These are phyloP conservation scores for Eubasilissa splendida DNA, from an alignment of 2,888 invertebrate species.

Conservation along the genomic window DNA sequence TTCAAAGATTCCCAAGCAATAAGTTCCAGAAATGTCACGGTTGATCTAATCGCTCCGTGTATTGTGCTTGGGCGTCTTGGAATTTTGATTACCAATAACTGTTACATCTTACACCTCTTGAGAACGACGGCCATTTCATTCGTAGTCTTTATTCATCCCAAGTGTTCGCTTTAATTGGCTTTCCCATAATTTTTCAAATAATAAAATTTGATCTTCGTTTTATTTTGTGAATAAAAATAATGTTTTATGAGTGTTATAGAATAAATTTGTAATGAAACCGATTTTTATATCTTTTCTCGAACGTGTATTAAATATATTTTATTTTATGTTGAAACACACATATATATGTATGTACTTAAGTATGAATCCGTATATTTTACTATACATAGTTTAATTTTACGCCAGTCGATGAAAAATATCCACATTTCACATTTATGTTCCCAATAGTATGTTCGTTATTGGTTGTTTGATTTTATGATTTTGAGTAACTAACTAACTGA, in stretches of 20 bases:
- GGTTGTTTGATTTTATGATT: too few species aligned
- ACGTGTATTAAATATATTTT: constrained; percentile 6
- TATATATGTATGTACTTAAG: too few species aligned
- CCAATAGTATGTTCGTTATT: too few species aligned
- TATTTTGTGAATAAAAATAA: constrained; percentile 41
- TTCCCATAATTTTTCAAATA: constrained; percentile 26
- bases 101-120: constrained; percentile 29
- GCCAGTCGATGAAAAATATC: too few species aligned
- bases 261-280: constrained; percentile 47
- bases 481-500: too few species aligned
- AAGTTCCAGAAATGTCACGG: constrained; percentile 16
- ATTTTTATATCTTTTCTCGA: constrained; percentile 18
- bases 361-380: too few species aligned
- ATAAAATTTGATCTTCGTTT: constrained; percentile 41
- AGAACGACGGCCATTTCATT: neutral
- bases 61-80: constrained; percentile 27
- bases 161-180: constrained; percentile 42
- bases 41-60: constrained; percentile 6
- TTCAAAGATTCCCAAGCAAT: neutral
- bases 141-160: constrained; percentile 18
- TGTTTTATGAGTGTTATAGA: constrained; percentile 43
- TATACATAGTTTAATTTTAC: too few species aligned
- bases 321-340: neutral
- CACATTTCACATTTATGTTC: too few species aligned
- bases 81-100: constrained; percentile 34